Base-by-base conservation (phyloP, 2,888 invertebrate genomes). In the Melikaiella ostensackeni region DNA sequence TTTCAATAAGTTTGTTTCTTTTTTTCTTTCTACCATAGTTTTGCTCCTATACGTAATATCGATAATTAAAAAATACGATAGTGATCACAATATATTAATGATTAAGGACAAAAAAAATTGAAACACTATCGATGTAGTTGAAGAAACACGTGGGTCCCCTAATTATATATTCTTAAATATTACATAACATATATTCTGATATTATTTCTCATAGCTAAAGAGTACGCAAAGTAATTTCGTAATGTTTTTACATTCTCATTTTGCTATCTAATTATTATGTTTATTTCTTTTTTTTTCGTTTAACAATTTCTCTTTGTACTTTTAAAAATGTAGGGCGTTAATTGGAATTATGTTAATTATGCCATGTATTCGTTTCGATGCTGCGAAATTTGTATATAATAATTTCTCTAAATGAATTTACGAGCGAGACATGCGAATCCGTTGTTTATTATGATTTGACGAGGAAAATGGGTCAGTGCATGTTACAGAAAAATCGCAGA, bases 131-230 rank as follows among this genome's bases (percentile, higher is more conserved):
- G 83, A 89, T 88, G 88, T 90, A 89, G 89, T 84, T 86, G 83
- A 86, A 87, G 30, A 88, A 84, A 80, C 76, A 84, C 81, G 88
- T 89, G 90, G 89, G 89, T 89, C 89, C 89, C 89, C 83, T 85
- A 84, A 87, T 88, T 88, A 87, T 89, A 89, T 90, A 89, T 89
- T 89, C 87, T 88, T 88, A 89, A 89, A 88, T 89, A 89, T 87
- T 86, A 88, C 87, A 87, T 89, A 89, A 90, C 82, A 81, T 89
- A 87, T 89, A 90, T 88, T 89, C 88, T 85, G 87, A 87, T 89
- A 88, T 90, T 88, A 88, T 90, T 89, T 89, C 85, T 88, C 86
- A 86, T 89, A 89, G 87, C 84, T 86, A 85, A 88, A 87, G 76
- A 81, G 57, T 64, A 61, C 30, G 50, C 57, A 35, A 70, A 21